phyloP scores from a whole-genome alignment of 1,140 invertebrate genomes.

The Agrypnia vestita region DNA sequence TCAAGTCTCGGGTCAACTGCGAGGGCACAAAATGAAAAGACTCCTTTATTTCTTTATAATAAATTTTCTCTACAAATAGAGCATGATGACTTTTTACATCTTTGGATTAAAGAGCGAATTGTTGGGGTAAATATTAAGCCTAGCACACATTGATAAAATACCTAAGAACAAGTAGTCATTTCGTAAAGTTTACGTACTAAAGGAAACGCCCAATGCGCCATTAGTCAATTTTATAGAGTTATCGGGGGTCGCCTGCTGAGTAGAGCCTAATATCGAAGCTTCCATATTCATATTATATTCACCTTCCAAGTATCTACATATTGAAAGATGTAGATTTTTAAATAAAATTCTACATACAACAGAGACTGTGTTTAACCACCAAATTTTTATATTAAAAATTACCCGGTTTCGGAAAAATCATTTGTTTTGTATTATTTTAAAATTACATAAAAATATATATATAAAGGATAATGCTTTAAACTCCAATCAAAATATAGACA shows the following conservation, averaged over 20 bases:
- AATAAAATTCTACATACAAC: no score
- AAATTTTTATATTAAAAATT: no score
- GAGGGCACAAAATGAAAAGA: slow-evolving; percentile 15
- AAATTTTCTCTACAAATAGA: not conserved
- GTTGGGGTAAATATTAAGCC: not conserved
- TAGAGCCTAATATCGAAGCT: not conserved
- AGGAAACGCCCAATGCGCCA: slow-evolving; percentile 51
- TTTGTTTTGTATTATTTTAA: no score
- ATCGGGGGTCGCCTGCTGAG: slow-evolving; percentile 30
- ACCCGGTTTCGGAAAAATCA: no score
- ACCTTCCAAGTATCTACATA: not conserved
- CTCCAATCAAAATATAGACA: no score
- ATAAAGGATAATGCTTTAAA: no score
- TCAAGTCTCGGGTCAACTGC: slow-evolving; percentile 28
- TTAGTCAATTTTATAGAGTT: slow-evolving; percentile 60
- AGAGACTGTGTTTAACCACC: no score
- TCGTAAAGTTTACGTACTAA: slow-evolving; percentile 51
- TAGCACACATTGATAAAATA: slow-evolving; percentile 29
- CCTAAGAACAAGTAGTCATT: slow-evolving; percentile 53
- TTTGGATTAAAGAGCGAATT: not conserved
- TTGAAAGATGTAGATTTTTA: not conserved
- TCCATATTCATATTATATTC: slow-evolving; percentile 1
- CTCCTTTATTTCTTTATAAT: slow-evolving; percentile 9
- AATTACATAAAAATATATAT: no score
- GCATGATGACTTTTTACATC: slow-evolving; percentile 15